Evolutionary conservation across 2,797 vertebrate species (phyloP).

Genomic region (Saxicola maurus): DNA sequence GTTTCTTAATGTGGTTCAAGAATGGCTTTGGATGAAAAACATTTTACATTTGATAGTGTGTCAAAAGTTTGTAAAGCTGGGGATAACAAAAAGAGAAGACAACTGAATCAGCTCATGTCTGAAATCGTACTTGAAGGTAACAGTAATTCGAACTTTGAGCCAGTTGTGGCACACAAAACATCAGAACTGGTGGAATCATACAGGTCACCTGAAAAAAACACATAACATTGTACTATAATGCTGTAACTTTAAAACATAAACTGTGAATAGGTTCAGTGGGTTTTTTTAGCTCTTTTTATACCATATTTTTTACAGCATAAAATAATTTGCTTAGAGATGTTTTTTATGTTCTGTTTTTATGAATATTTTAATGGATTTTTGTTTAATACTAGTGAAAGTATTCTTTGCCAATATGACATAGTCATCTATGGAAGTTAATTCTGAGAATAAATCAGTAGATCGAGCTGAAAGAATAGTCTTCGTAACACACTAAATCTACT

Average conservation of each 20-base stretch:
- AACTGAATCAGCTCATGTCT: background rate
- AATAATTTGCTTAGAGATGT: constrained; percentile 52
- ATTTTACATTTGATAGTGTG: background rate
- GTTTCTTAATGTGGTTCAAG: background rate
- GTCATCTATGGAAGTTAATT: constrained; percentile 14
- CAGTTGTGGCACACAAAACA: background rate
- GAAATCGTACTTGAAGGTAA: background rate
- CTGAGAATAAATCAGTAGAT: constrained; percentile 30
- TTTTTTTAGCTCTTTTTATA: constrained; percentile 68
- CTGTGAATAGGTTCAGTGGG: constrained; percentile 68
- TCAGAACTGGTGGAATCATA: background rate
- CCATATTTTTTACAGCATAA: constrained; percentile 62
- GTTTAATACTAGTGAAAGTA: constrained; percentile 48
- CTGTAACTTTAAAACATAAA: constrained; percentile 69
- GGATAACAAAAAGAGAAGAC: background rate
- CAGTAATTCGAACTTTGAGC: background rate
- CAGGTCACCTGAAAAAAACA: constrained; percentile 16
- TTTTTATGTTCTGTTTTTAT: constrained; percentile 59
- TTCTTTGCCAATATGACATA: constrained; percentile 55
- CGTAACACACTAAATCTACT: constrained; percentile 16
- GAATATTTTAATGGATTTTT: constrained; percentile 44
- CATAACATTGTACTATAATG: constrained; percentile 49
- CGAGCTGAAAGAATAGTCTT: constrained; percentile 9
- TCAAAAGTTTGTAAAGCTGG: background rate
- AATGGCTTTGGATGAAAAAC: background rate